phyloP scores from a whole-genome alignment of 2,888 invertebrate species.

The Plagiodera versicolora region DNA sequence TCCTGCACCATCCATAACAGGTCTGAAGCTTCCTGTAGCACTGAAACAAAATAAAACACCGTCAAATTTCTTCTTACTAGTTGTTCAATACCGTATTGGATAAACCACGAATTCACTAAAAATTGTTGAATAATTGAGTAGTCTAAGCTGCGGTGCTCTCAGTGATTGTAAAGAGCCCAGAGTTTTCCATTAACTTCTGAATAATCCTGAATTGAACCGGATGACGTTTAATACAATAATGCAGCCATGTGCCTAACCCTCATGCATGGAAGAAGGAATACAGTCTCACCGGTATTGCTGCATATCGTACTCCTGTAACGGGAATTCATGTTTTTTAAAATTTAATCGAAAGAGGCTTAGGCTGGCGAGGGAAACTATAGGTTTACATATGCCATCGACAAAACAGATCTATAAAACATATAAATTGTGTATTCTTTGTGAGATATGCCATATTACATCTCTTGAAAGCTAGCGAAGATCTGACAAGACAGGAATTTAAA shows the following conservation, averaged over 20 bases:
- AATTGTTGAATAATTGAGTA: neutral
- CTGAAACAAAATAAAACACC: slow-evolving; percentile 52
- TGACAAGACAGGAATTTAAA: slow-evolving; percentile 50
- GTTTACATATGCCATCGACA: slow-evolving; percentile 35
- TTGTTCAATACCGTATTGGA: neutral
- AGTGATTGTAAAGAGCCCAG: neutral
- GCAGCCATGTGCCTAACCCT: neutral
- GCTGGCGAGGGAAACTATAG: slow-evolving; percentile 30
- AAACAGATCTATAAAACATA: slow-evolving; percentile 49
- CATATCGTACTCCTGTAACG: slow-evolving; percentile 22
- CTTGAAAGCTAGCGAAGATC: slow-evolving; percentile 43
- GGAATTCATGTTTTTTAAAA: slow-evolving; percentile 34
- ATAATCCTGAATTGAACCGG: neutral
- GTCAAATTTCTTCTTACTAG: neutral
- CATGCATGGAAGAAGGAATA: slow-evolving; percentile 1
- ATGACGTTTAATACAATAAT: neutral
- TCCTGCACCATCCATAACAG: slow-evolving; percentile 61
- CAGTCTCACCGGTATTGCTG: slow-evolving; percentile 22
- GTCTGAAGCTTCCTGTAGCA: slow-evolving; percentile 61
- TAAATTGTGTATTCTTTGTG: slow-evolving; percentile 50
- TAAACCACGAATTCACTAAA: neutral
- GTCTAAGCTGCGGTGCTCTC: neutral
- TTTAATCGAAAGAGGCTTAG: slow-evolving; percentile 34
- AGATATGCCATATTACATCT: slow-evolving; percentile 48
- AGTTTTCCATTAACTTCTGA: neutral